phyloP scores from a whole-genome alignment of 2,113 vertebrate genomes.

The Seriola dumerili region DNA sequence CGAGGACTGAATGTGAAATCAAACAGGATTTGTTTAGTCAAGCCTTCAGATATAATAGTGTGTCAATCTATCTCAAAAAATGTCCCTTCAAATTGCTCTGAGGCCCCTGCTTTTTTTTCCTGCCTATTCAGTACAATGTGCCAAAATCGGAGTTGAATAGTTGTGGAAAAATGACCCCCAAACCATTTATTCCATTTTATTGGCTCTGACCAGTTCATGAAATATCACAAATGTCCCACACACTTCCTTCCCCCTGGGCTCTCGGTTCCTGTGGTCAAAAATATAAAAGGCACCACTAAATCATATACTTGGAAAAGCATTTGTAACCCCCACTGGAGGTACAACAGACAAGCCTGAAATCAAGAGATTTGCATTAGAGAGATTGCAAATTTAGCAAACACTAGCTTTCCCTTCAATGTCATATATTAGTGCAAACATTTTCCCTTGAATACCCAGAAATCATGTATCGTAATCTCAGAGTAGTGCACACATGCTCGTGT shows the following conservation, averaged over 20 bases:
- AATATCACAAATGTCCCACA: background rate
- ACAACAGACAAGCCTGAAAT: background rate
- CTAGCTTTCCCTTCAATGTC: background rate
- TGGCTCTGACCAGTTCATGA: background rate
- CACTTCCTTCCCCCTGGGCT: background rate
- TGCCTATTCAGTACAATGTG: background rate
- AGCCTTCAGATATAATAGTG: background rate
- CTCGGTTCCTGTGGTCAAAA: conserved; percentile 22
- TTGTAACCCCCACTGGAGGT: background rate
- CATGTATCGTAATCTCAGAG: too few relatives aligned
- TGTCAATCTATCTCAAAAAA: background rate
- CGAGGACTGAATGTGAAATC: background rate
- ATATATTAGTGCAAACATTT: too few relatives aligned
- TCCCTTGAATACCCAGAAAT: too few relatives aligned
- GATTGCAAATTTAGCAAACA: background rate
- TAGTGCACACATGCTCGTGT: too few relatives aligned
- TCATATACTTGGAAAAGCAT: background rate
- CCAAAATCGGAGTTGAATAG: background rate
- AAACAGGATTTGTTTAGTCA: conserved; percentile 1
- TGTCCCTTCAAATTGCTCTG: background rate
- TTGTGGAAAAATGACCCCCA: background rate
- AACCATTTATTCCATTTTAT: background rate
- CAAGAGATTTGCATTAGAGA: background rate
- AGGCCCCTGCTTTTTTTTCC: background rate
- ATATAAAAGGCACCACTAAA: conserved; percentile 24